These are phyloP conservation scores for Rhabdomys dilectus DNA, from an alignment of 2,113 vertebrate species.

Conservation along the genomic window DNA sequence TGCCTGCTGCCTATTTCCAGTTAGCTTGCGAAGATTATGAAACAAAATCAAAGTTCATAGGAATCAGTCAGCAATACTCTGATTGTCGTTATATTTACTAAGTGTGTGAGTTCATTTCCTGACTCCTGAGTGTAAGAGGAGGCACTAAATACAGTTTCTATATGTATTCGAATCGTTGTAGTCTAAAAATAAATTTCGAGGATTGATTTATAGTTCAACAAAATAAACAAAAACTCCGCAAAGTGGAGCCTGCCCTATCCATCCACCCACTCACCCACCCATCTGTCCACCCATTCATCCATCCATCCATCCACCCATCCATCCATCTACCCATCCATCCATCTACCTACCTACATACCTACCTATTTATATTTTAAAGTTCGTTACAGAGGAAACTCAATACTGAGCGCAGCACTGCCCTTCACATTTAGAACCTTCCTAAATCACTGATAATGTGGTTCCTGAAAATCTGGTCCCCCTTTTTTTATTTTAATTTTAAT, in stretches of 20 bases:
- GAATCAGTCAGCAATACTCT: slow-evolving; percentile 11
- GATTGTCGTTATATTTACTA: slow-evolving; percentile 42
- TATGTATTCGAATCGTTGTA: background rate
- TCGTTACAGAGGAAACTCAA: background rate
- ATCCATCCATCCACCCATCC: no score
- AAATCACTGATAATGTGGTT: background rate
- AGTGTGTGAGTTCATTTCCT: slow-evolving; percentile 21
- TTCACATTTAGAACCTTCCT: slow-evolving; percentile 10
- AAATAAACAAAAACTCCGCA: slow-evolving; percentile 32
- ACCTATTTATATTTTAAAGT: background rate
- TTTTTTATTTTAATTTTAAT: background rate
- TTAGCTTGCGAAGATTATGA: slow-evolving; percentile 13
- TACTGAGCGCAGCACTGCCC: background rate
- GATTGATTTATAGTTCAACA: background rate
- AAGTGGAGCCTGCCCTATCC: background rate
- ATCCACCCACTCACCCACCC: background rate
- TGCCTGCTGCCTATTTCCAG: background rate
- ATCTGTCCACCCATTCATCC: background rate
- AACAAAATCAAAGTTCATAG: slow-evolving; percentile 45
- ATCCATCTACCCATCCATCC: background rate
- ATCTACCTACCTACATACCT: background rate
- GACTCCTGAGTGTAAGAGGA: background rate
- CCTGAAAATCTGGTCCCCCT: background rate
- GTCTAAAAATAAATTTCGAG: background rate
- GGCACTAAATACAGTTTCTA: background rate